Conservation (phyloP, 1,140 invertebrate species). For the Scaptomyza graminum region DNA sequence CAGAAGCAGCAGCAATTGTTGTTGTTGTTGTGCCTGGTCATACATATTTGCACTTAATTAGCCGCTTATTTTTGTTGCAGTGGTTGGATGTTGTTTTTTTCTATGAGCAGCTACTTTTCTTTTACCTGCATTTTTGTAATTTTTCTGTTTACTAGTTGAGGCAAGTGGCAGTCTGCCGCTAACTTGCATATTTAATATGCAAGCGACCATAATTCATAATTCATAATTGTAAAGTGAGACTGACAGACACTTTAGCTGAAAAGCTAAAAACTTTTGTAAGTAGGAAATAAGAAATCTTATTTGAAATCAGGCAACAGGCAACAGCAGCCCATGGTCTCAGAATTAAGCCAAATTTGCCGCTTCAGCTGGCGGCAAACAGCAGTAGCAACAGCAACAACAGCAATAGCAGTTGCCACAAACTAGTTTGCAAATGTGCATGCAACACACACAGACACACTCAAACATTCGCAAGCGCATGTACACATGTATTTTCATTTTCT, state of each 20-base stretch:
- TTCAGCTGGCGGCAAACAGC: slow-evolving; percentile 59
- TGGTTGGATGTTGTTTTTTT: slow-evolving; percentile 15
- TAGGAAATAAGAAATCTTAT: slow-evolving; percentile 54
- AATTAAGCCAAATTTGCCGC: slow-evolving; percentile 80
- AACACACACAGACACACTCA: slow-evolving; percentile 25
- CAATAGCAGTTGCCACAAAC: slow-evolving; percentile 42
- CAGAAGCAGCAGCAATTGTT: neutral
- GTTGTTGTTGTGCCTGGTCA: slow-evolving; percentile 47
- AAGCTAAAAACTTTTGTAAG: slow-evolving; percentile 41
- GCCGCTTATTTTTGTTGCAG: slow-evolving; percentile 40
- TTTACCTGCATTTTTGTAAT: slow-evolving; percentile 2
- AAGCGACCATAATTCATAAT: slow-evolving; percentile 75
- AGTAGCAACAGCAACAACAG: slow-evolving; percentile 17
- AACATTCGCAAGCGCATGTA: neutral
- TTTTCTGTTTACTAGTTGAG: slow-evolving; percentile 21
- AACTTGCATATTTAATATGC: slow-evolving; percentile 66
- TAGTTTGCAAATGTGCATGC: slow-evolving; percentile 70
- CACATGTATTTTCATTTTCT: slow-evolving; percentile 79
- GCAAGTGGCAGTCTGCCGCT: slow-evolving; percentile 24
- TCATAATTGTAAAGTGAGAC: slow-evolving; percentile 65
- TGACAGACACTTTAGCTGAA: slow-evolving; percentile 53
- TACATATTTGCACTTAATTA: slow-evolving; percentile 82
- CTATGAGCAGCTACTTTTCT: slow-evolving; percentile 22
- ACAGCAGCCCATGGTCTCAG: slow-evolving; percentile 29
- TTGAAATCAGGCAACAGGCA: slow-evolving; percentile 42